Evolutionary conservation across 2,888 invertebrate species (phyloP).

Genomic region (Embidobia sp.): DNA sequence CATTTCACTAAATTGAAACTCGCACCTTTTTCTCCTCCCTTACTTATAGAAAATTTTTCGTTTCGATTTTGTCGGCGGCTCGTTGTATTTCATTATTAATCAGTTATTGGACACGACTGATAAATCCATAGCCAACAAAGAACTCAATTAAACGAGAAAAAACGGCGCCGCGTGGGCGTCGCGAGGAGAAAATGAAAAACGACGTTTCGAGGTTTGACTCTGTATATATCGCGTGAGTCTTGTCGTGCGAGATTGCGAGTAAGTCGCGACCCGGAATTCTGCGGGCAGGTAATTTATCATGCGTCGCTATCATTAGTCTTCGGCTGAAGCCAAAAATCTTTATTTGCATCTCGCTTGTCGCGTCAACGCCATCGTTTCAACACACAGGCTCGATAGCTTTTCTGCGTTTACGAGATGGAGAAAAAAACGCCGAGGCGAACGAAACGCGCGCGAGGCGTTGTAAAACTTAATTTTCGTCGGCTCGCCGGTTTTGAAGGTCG

Average conservation of each 20-base stretch:
- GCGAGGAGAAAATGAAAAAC: constrained; percentile 55
- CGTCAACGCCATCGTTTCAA: constrained; percentile 65
- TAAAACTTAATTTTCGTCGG: constrained; percentile 33
- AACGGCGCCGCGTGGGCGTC: constrained; percentile 51
- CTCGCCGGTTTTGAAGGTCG: constrained; percentile 7
- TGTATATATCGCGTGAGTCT: constrained; percentile 59
- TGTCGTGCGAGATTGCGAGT: constrained; percentile 59
- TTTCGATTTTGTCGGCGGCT: no score
- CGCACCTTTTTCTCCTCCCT: no score
- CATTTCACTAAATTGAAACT: no score
- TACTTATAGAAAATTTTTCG: no score
- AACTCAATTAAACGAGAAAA: constrained; percentile 57
- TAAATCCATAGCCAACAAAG: constrained; percentile 56
- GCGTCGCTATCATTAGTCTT: constrained; percentile 58
- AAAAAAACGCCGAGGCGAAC: no score
- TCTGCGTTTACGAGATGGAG: background rate
- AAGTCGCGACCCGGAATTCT: constrained; percentile 67
- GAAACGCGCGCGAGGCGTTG: constrained; percentile 9
- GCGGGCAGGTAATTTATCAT: constrained; percentile 62
- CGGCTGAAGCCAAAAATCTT: constrained; percentile 71
- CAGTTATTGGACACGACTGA: constrained; percentile 32
- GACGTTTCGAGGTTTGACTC: constrained; percentile 60
- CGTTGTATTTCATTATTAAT: no score
- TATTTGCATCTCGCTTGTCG: constrained; percentile 75
- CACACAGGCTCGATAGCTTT: constrained; percentile 45